Evolutionary conservation across 2,113 vertebrate genomes (phyloP).

Genomic region (Campylomormyrus tamandua): DNA sequence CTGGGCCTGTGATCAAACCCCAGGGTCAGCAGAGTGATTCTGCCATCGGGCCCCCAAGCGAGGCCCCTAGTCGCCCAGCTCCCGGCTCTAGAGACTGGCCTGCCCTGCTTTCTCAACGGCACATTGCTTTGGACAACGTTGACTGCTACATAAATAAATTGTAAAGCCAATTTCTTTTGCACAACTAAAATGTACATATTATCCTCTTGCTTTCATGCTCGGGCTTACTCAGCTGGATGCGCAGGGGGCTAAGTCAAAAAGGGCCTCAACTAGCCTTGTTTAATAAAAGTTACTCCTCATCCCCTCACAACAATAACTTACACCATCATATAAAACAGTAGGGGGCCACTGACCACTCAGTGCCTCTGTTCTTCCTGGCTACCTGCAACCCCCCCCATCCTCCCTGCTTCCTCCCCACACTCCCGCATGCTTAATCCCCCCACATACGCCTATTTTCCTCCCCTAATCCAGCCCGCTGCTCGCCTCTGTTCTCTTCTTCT

Average conservation of each 20-base stretch:
- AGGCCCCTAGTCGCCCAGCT: neutral
- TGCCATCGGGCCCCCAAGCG: neutral
- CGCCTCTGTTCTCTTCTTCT: neutral
- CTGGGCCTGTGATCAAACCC: neutral
- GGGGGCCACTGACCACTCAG: neutral
- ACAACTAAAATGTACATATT: neutral
- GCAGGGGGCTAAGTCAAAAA: neutral
- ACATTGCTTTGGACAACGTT: neutral
- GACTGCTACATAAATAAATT: neutral
- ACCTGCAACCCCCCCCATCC: neutral
- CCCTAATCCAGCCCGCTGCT: neutral
- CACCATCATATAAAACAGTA: neutral
- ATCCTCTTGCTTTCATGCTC: neutral
- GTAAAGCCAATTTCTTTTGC: neutral
- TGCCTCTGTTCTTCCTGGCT: neutral
- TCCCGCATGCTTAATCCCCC: neutral
- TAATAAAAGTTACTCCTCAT: neutral
- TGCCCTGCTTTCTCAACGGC: neutral
- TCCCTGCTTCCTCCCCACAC: neutral
- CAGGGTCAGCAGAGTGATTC: neutral
- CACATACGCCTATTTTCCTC: neutral
- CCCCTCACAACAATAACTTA: neutral
- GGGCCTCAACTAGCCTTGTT: neutral
- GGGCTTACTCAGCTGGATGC: neutral
- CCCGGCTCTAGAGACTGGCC: neutral